Evolutionary conservation across 2,888 invertebrate genomes (phyloP).

Genomic region (Cheiracanthium punctorium): DNA sequence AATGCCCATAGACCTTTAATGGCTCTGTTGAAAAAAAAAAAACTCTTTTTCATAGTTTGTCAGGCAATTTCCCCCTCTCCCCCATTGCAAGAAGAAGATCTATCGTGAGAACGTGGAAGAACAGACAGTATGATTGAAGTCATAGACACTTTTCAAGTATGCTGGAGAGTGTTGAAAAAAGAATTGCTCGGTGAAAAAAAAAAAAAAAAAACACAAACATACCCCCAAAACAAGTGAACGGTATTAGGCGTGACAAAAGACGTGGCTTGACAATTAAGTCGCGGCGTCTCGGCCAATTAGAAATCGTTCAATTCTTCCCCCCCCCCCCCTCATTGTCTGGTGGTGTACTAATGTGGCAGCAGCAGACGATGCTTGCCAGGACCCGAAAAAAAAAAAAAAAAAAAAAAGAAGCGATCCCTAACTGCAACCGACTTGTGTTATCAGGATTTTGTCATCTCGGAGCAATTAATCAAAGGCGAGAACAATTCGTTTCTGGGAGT

Average conservation of each 20-base stretch:
- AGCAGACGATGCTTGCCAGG: not conserved
- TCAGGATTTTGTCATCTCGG: conserved; percentile 24
- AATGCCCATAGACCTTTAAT: too few relatives aligned
- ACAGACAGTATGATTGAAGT: too few relatives aligned
- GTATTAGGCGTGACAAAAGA: conserved; percentile 1
- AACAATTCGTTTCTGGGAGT: not conserved
- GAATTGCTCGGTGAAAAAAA: not conserved
- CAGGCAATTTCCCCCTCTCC: too few relatives aligned
- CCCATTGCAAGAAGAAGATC: too few relatives aligned
- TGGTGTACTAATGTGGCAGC: conserved; percentile 2
- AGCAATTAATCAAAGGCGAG: conserved; percentile 13
- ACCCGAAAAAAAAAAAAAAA: too few relatives aligned
- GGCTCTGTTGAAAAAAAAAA: too few relatives aligned
- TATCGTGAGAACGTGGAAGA: too few relatives aligned
- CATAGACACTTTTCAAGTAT: too few relatives aligned
- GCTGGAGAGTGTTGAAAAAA: too few relatives aligned
- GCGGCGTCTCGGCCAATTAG: not conserved
- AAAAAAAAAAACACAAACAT: too few relatives aligned
- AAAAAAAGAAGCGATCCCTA: conserved; percentile 4
- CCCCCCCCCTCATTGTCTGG: not conserved
- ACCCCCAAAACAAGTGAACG: too few relatives aligned
- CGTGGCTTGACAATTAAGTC: not conserved
- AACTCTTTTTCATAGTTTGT: too few relatives aligned
- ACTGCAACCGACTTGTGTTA: conserved; percentile 2
- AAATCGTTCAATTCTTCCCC: not conserved